Evolutionary conservation across 2,888 invertebrate species (phyloP), one percentile per base, ranked within the genome.

Genomic region (Melieria crassipennis): DNA sequence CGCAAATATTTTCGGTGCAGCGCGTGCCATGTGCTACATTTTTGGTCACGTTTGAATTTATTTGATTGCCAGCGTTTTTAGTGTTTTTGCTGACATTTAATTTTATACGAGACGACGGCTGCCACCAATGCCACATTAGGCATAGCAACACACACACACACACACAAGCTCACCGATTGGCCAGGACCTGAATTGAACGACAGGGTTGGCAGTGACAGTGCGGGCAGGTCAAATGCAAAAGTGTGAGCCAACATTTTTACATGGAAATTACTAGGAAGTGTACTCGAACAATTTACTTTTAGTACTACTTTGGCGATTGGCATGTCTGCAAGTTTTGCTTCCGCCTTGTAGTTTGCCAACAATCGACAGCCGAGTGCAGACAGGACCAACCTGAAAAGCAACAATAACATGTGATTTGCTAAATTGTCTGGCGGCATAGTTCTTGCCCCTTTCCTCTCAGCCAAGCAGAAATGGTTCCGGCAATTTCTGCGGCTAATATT

Each of bases 21-120:
- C 30, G 30, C 0, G 30, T 30, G 30, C 30, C 30, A 30, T 30
- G 30, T 30, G 30, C 30, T 30, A 81, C 80, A 82, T 81, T 81
- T 81, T 81, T 81, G 81, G 81, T 81, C 81, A 82, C 81, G 82
- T 81, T 81, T 81, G 81, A 81, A 81, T 81, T 81, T 81, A 81
- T 81, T 81, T 82, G 81, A 81, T 81, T 81, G 81, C 81, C 74
- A 76, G 81, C 80, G 80, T 81, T 81, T 81, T 81, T 80, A 79
- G 81, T 81, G 81, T 80, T 79, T 79, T 76, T 76, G 78, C 81
- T 80, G 81, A 81, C 81, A 80, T 80, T 80, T 78, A 80, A 81
- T 81, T 80, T 80, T 80, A 80, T 80, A 76, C 73, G 75, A 77
- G 79, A 79, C 76, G 73, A 73, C 73, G 5, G 9, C 45, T 5